Conservation (phyloP, 2,888 invertebrate genomes). For the Prosapia bicincta region DNA sequence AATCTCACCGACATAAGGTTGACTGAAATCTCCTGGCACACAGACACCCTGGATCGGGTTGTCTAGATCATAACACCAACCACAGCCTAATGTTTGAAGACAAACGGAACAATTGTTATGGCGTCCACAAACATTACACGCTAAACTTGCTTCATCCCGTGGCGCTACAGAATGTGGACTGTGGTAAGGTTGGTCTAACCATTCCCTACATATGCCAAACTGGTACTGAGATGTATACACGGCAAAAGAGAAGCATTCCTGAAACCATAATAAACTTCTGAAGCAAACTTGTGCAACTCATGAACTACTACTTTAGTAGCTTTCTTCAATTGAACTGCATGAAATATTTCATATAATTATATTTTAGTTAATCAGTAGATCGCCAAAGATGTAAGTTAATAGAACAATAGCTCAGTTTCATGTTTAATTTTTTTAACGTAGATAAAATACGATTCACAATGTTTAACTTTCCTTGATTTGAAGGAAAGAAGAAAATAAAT, state of each 20-base stretch:
- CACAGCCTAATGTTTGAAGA: constrained; percentile 80
- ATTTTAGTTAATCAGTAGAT: too few species aligned
- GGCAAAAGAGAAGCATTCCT: constrained; percentile 92
- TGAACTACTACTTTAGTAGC: too few species aligned
- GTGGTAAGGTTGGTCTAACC: constrained; percentile 71
- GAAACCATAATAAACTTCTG: constrained; percentile 26
- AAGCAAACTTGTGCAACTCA: too few species aligned
- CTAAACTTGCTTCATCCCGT: constrained; percentile 52
- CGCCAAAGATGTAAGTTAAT: too few species aligned
- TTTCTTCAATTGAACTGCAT: too few species aligned
- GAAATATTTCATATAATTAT: too few species aligned
- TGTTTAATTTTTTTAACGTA: too few species aligned
- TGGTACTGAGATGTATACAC: constrained; percentile 93
- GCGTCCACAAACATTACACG: constrained; percentile 73
- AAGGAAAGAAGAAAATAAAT: too few species aligned
- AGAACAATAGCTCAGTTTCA: too few species aligned
- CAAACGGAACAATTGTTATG: constrained; percentile 76
- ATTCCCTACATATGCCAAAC: constrained; percentile 88
- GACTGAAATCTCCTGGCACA: constrained; percentile 81
- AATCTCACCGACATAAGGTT: constrained; percentile 60
- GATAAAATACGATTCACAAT: too few species aligned
- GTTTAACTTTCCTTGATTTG: too few species aligned
- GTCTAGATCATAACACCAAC: constrained; percentile 88
- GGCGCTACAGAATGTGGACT: constrained; percentile 19
- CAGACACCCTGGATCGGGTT: constrained; percentile 87